Evolutionary conservation across 2,113 vertebrate genomes (phyloP).

Genomic region (Psophia crepitans): DNA sequence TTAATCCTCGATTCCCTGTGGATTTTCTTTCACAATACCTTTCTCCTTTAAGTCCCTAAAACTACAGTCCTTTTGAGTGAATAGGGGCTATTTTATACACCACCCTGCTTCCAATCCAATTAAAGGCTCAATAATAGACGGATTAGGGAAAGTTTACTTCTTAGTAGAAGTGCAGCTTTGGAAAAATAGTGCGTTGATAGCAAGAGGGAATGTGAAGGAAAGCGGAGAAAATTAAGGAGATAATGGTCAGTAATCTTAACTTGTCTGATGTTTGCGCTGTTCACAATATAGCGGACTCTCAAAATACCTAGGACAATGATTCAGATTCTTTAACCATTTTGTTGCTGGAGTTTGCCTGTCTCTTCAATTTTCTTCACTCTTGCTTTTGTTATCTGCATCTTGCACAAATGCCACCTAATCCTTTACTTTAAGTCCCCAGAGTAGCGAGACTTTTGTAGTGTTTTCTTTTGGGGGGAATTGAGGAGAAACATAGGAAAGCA

Average conservation of each 20-base stretch:
- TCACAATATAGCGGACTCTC: conserved; percentile 78
- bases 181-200: conserved; percentile 81
- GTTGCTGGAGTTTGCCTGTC: conserved; percentile 85
- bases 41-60: conserved; percentile 82
- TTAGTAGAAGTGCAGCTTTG: conserved; percentile 84
- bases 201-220: conserved; percentile 86
- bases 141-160: conserved; percentile 99
- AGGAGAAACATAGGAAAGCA: conserved; percentile 43
- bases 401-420: conserved; percentile 79
- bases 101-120: conserved; percentile 94
- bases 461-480: conserved; percentile 51
- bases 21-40: conserved; percentile 80
- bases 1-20: conserved; percentile 82
- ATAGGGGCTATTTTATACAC: conserved; percentile 91
- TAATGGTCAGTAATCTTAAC: conserved; percentile 89
- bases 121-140: conserved; percentile 94
- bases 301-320: conserved; percentile 76
- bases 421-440: conserved; percentile 70
- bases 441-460: conserved; percentile 60
- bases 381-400: conserved; percentile 79
- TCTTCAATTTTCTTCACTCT: conserved; percentile 87
- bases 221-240: conserved; percentile 93
- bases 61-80: conserved; percentile 83
- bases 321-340: conserved; percentile 81
- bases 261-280: conserved; percentile 89